A percentile compares a stretch with the other conserved stretches of the same genome.
Conservation (phyloP, 2,888 invertebrate species). For the Tenthredo livida region DNA sequence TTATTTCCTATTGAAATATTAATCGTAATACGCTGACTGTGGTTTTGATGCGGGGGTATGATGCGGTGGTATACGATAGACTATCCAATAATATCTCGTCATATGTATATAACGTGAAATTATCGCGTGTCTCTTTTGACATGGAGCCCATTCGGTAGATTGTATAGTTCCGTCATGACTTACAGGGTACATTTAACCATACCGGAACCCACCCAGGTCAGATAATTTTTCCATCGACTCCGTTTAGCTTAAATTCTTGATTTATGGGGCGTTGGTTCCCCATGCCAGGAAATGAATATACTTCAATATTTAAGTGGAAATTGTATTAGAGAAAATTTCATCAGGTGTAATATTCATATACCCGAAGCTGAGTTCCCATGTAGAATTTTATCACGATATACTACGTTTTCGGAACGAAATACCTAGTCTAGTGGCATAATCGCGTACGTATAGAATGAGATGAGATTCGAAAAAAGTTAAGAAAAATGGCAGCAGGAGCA, state of each 20-base stretch:
- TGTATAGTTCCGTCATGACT: not conserved
- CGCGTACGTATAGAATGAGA: not conserved
- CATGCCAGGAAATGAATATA: not conserved
- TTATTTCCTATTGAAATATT: conserved; percentile 75
- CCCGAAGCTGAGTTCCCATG: not conserved
- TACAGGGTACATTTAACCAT: not conserved
- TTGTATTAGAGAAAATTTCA: not conserved
- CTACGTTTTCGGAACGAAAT: not conserved
- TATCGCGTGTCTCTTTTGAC: conserved; percentile 22
- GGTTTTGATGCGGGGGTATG: conserved; percentile 15
- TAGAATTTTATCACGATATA: not conserved
- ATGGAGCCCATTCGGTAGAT: not conserved
- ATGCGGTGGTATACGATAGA: not conserved
- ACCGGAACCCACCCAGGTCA: not conserved
- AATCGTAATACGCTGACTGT: conserved; percentile 64
- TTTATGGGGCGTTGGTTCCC: too few relatives aligned
- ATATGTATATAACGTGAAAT: conserved; percentile 36
- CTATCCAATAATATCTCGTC: conserved; percentile 42
- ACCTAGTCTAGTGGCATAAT: not conserved
- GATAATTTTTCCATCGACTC: not conserved
- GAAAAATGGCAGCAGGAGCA: not conserved
- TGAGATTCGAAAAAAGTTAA: not conserved
- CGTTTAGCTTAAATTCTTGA: not conserved
- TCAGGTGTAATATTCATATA: not conserved
- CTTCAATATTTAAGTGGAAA: not conserved